Evolutionary conservation across 1,140 invertebrate genomes (phyloP), one percentile per base, ranked within the genome.

Genomic region (Nylanderia fulva): DNA sequence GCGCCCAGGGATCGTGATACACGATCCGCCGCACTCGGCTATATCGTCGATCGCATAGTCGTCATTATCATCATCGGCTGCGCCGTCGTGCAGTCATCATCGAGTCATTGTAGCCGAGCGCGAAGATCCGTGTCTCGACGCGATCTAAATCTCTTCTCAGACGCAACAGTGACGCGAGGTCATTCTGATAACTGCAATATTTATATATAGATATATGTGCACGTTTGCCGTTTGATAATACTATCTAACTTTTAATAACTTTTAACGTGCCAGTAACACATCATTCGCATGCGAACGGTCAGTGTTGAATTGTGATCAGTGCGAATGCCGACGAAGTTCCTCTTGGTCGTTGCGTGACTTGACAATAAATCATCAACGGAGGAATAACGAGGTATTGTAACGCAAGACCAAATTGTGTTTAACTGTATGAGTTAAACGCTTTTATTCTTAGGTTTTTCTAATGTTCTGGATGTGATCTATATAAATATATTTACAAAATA

Each of bases 201-300:
- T 2, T 45, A 0, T 45, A 45, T 45, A 15, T 15, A 45, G 1
- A 45, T 45, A 45, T 15, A 0, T 36, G n/a, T n/a, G n/a, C n/a
- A 48, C 8, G 13, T 36, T 33, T 36, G 13, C 5, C 1, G 9
- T 24, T 24, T 60, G n/a, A 52, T 58, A 42, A 0, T 42, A 15
- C 9, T 39, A 45, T 63, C 15, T 24, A 61, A 63, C 11, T 63
- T 61, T 63, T 76, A 76, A 76, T 61, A 75, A 6, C 33, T 33
- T 33, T 33, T 33, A 33, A 48, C 21, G 56, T 36, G 36, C 39
- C 36, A 11, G 45, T 48, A 48, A n/a, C n/a, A n/a, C 18, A 48
- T 5, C 45, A 48, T 11, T 76, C 42, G 15, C 21, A 36, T n/a
- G 24, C 27, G 39, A 5, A 11, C 39, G 8, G 9, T 42, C 27